These are phyloP conservation scores for Idaea dimidiata DNA, from an alignment of 2,888 invertebrate species.

Conservation along the genomic window DNA sequence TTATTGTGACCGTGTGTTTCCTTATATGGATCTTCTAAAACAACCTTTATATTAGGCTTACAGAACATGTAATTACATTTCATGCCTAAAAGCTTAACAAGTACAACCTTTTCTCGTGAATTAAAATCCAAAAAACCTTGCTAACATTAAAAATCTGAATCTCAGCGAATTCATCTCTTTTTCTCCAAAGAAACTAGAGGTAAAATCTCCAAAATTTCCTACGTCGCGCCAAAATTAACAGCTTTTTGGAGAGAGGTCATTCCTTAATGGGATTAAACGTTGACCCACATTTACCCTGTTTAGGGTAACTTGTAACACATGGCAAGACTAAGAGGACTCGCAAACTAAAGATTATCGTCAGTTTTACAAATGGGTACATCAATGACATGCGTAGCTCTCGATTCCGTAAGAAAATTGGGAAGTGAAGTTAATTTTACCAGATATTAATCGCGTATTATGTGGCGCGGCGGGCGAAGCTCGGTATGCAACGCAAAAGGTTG, in stretches of 20 bases:
- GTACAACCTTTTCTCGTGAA: not conserved
- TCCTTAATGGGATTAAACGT: conserved; percentile 50
- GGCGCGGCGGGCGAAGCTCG: too few species aligned
- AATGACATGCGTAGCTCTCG: too few species aligned
- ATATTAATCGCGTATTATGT: too few species aligned
- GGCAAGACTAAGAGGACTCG: conserved; percentile 14
- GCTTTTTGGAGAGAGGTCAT: conserved; percentile 32
- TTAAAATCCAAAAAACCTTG: not conserved
- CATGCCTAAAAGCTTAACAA: not conserved
- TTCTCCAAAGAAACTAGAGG: not conserved
- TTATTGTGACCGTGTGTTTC: not conserved
- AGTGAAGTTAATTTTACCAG: too few species aligned
- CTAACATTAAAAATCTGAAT: not conserved
- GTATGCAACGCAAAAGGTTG: too few species aligned
- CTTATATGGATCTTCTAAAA: not conserved
- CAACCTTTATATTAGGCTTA: not conserved
- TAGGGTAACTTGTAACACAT: conserved; percentile 26
- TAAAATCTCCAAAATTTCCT: conserved; percentile 19
- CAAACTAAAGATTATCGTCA: not conserved
- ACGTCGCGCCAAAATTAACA: conserved; percentile 20
- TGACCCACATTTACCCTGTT: conserved; percentile 45
- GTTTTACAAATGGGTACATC: too few species aligned
- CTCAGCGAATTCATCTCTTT: not conserved
- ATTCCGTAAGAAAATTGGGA: too few species aligned
- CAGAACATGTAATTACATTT: not conserved